Percentiles rank a stretch among this genome's conserved stretches.
These are phyloP conservation scores for Magallana angulata DNA, from an alignment of 1,140 invertebrate species.

Conservation along the genomic window DNA sequence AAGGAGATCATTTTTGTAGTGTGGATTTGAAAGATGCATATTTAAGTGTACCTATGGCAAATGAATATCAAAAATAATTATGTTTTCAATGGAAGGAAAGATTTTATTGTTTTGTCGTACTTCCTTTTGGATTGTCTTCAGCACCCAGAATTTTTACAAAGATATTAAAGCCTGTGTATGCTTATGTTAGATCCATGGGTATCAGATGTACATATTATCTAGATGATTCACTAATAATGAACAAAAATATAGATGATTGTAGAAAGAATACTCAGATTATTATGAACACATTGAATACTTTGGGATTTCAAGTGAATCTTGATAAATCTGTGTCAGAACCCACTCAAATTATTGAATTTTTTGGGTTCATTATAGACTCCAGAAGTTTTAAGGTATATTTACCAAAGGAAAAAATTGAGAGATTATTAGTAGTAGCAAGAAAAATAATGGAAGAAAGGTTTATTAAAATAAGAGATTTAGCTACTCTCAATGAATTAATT, in stretches of 20 bases:
- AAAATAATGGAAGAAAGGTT: background rate
- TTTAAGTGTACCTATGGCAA: constrained; percentile 10
- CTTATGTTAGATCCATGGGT: constrained; percentile 39
- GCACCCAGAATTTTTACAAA: constrained; percentile 50
- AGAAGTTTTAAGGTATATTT: background rate
- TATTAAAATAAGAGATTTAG: too few relatives aligned
- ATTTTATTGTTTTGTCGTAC: constrained; percentile 40
- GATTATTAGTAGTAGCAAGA: background rate
- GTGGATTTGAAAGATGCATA: constrained; percentile 55
- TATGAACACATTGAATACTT: background rate
- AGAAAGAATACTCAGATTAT: background rate
- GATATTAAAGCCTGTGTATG: constrained; percentile 39
- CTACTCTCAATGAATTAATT: too few relatives aligned
- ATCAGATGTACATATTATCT: background rate
- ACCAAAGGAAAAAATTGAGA: background rate
- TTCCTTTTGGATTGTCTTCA: constrained; percentile 50
- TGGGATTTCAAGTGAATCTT: constrained; percentile 16
- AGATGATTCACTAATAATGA: constrained; percentile 6
- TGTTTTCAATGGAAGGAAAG: constrained; percentile 39
- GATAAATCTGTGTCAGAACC: constrained; percentile 33
- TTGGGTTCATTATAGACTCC: constrained; percentile 1
- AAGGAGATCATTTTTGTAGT: constrained; percentile 45
- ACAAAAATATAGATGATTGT: background rate
- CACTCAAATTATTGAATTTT: background rate
- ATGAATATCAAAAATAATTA: constrained; percentile 30